phyloP scores from a whole-genome alignment of 2,113 vertebrate species.

The Psittacus erithacus region DNA sequence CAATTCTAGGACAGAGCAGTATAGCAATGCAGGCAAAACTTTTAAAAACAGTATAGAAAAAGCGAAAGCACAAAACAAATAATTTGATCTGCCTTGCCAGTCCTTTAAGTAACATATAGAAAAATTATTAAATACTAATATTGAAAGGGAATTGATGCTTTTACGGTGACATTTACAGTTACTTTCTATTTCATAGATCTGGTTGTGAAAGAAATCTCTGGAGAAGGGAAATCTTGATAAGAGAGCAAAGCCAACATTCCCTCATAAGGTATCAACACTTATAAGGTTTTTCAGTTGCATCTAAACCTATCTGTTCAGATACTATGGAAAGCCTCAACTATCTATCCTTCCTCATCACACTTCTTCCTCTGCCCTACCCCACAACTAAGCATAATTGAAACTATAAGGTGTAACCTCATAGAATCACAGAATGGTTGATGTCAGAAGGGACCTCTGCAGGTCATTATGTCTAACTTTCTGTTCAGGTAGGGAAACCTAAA shows the following conservation, averaged over 20 bases:
- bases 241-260: neutral
- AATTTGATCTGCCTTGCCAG: neutral
- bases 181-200: neutral
- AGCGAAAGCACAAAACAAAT: neutral
- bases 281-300: neutral
- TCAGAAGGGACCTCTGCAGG: neutral
- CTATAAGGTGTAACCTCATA: neutral
- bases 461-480: neutral
- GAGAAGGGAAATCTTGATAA: neutral
- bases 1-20: neutral
- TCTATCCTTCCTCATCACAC: neutral
- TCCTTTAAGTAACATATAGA: neutral
- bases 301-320: neutral
- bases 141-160: neutral
- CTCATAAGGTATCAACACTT: neutral
- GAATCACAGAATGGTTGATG: neutral
- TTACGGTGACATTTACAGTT: neutral
- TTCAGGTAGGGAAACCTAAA: neutral
- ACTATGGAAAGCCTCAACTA: neutral
- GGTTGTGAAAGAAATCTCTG: neutral
- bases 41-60: neutral
- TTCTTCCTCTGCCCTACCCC: neutral
- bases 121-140: neutral
- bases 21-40: neutral
- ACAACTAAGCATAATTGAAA: neutral